phyloP scores from a whole-genome alignment of 2,797 vertebrate species.

The Tadarida brasiliensis region DNA sequence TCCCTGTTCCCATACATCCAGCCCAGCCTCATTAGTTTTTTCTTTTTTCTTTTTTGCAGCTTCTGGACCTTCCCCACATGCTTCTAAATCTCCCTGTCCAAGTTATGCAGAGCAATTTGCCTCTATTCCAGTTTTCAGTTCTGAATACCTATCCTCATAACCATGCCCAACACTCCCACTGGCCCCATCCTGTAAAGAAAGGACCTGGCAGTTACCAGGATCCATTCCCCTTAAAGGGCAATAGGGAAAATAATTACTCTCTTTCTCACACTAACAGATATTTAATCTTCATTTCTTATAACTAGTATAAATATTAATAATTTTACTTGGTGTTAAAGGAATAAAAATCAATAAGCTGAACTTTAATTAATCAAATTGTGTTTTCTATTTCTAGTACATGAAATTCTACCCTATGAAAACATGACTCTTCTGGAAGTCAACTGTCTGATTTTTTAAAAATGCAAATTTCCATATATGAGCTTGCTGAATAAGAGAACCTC shows the following conservation, averaged over 20 bases:
- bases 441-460: neutral
- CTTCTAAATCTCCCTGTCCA: neutral
- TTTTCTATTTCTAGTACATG: slow-evolving; percentile 22
- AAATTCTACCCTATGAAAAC: neutral
- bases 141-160: neutral
- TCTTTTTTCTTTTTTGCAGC: neutral
- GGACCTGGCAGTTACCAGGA: neutral
- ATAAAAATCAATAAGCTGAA: slow-evolving; percentile 59
- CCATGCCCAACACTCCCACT: neutral
- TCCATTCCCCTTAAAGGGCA: neutral
- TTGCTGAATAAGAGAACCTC: slow-evolving; percentile 10
- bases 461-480: slow-evolving; percentile 1
- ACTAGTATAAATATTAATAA: slow-evolving; percentile 55
- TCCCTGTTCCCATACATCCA: neutral
- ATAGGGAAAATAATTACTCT: slow-evolving; percentile 26
- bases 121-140: neutral
- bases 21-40: neutral
- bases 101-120: neutral
- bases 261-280: neutral
- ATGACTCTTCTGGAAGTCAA: slow-evolving; percentile 59
- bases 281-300: slow-evolving; percentile 31
- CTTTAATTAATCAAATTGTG: slow-evolving; percentile 21
- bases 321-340: slow-evolving; percentile 27
- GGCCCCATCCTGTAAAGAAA: neutral
- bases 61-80: neutral